Base-by-base conservation (phyloP, 1,140 invertebrate genomes). In the Phymorhynchus buccinoides region DNA sequence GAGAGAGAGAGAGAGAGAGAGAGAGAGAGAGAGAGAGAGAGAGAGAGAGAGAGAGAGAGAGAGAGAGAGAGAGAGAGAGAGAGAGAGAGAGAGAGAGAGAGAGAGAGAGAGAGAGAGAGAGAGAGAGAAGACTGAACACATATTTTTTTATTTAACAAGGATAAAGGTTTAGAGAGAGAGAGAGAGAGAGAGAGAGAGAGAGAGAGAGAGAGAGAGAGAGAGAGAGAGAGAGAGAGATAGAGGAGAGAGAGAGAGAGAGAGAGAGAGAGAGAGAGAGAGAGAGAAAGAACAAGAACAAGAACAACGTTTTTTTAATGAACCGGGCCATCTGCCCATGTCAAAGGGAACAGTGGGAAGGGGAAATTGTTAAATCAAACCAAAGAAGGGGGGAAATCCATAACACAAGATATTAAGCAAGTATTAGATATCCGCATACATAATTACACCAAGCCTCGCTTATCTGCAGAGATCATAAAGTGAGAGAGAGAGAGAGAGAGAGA, bases 51-150 rank as follows among this genome's bases (percentile, higher is more conserved):
- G 42, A 30, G n/a, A 78, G 42, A 78, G 42, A 30, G n/a, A 42
- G 39, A 78, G 42, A 78, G n/a, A 48, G 39, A 78, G 18, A 30
- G n/a, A 30, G n/a, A 27, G 75, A 78, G 42, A 78, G 42, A 78
- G 75, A 30, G 27, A 78, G 39, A 30, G 27, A 30, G 35, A 78
- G 4, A 42, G n/a, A 42, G 27, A 48, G 27, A 42, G 39, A 42
- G 27, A 42, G 1, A 22, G 37, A 42, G 39, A 48, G 27, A 27
- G 3, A 41, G 42, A 78, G 27, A 22, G 39, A 42, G 3, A 48
- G 42, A 41, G 39, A 35, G 35, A 78, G 73, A 37, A 14, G 16
- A 30, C 12, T 30, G 30, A n/a, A 35, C 27, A 73, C 12, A 35
- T 9, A 73, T 7, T 16, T 7, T 16, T n/a, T n/a, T n/a, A n/a